Evolutionary conservation across 2,888 invertebrate genomes (phyloP).

Genomic region (Archips crataeganus): DNA sequence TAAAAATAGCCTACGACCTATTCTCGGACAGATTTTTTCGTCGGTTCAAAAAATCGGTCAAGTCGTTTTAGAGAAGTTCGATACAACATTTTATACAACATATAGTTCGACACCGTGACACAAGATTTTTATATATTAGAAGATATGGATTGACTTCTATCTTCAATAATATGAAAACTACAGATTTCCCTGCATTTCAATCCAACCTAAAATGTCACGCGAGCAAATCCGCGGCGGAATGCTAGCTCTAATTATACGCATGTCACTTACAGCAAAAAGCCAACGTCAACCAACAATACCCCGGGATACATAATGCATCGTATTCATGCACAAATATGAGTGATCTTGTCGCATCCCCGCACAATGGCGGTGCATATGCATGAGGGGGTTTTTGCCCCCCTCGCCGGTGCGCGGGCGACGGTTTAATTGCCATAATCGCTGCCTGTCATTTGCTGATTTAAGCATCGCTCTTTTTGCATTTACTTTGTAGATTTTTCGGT

Average conservation of each 20-base stretch:
- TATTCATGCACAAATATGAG: constrained; percentile 42
- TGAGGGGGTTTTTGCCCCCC: constrained; percentile 48
- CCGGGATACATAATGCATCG: constrained; percentile 40
- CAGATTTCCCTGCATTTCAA: no score
- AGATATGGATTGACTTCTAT: no score
- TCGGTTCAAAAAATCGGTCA: no score
- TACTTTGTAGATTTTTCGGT: constrained; percentile 7
- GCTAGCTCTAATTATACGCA: constrained; percentile 37
- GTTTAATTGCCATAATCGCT: constrained; percentile 66
- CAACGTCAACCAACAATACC: constrained; percentile 32
- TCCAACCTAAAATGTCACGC: no score
- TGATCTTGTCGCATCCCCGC: constrained; percentile 33
- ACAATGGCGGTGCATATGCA: constrained; percentile 50
- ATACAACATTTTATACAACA: no score
- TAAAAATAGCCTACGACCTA: no score
- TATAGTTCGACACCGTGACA: no score
- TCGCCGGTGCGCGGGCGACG: constrained; percentile 41
- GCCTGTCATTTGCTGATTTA: constrained; percentile 65
- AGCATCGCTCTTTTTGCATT: constrained; percentile 40
- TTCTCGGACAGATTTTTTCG: no score
- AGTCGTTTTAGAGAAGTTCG: no score
- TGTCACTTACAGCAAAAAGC: constrained; percentile 40
- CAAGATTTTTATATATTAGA: no score
- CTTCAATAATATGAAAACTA: no score
- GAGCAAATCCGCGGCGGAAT: no score